Conservation (phyloP, 2,797 vertebrate species). For the Halcyon chelicuti region DNA sequence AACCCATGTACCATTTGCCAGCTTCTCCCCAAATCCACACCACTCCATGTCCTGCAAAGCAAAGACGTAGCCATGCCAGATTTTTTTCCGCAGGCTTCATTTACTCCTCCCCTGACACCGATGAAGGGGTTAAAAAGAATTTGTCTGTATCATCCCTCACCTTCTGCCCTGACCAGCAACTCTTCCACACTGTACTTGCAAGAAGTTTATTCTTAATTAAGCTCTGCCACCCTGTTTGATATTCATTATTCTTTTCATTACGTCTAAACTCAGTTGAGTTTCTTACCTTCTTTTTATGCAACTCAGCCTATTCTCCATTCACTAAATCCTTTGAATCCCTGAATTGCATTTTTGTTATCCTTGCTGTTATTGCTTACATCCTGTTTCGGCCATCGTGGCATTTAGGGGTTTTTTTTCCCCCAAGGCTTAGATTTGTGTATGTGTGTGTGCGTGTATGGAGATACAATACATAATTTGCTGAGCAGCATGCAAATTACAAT, state of each 20-base stretch:
- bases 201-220: constrained; percentile 22
- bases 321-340: not conserved
- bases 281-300: not conserved
- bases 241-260: constrained; percentile 22
- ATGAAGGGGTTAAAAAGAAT: not conserved
- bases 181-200: not conserved
- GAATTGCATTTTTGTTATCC: constrained; percentile 28
- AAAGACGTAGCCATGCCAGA: fast-evolving
- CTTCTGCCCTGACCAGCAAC: not conserved
- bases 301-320: not conserved
- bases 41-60: fast-evolving
- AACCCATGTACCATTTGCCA: fast-evolving
- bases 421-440: not conserved
- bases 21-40: not conserved
- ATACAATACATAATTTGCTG: not conserved
- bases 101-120: not conserved
- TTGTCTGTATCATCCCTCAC: not conserved
- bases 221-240: not conserved
- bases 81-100: not conserved
- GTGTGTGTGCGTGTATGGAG: not conserved
- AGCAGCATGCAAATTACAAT: constrained; percentile 9
- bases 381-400: not conserved
- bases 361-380: constrained; percentile 18
- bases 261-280: not conserved
- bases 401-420: not conserved